Evolutionary conservation across 37 sponge, comb jelly and placozoan genomes (phyloP).

Genomic region (Chondrilla cf. caribensis): DNA sequence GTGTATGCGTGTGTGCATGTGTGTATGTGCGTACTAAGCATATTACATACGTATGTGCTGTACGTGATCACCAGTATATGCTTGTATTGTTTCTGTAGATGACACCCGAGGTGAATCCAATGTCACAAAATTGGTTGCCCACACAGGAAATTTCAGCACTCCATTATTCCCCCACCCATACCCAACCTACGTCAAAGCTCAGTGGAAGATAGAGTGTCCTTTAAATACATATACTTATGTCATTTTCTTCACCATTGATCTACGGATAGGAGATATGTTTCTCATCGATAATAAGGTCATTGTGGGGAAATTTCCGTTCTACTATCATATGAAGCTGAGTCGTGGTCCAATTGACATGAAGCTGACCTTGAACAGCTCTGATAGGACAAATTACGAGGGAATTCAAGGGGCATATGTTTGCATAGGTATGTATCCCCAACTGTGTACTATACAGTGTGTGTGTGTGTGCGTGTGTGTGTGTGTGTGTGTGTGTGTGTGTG

Average conservation of each 20-base stretch:
- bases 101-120: too few relatives aligned
- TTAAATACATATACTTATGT: background rate
- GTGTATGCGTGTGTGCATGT: too few relatives aligned
- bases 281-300: background rate
- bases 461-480: too few relatives aligned
- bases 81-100: too few relatives aligned
- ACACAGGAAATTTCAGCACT: background rate
- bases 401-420: slow-evolving; percentile 14
- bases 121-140: too few relatives aligned
- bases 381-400: background rate
- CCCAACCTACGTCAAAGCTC: background rate
- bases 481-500: too few relatives aligned
- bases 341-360: background rate
- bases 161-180: background rate
- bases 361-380: background rate
- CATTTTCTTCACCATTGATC: background rate
- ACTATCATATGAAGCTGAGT: background rate
- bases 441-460: background rate
- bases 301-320: slow-evolving; percentile 9
- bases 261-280: background rate
- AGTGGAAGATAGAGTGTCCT: background rate
- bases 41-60: too few relatives aligned
- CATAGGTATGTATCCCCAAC: background rate
- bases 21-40: too few relatives aligned
- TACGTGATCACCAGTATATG: too few relatives aligned